phyloP scores from a whole-genome alignment of 2,797 vertebrate genomes.

The Aphelocoma californica region DNA sequence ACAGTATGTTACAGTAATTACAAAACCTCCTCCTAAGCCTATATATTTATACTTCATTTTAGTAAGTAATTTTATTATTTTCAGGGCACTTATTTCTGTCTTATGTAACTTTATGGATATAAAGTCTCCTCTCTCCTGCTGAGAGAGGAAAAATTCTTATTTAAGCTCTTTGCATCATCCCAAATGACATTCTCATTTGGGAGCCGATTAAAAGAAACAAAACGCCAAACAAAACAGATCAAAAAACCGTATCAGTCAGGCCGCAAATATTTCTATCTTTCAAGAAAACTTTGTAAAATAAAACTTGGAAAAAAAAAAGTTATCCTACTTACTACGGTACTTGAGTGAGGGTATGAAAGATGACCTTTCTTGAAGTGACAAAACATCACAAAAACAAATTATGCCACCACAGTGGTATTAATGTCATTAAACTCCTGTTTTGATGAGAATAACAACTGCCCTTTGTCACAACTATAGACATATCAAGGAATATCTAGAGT shows the following conservation, averaged over 20 bases:
- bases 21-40: not conserved
- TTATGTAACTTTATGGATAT: not conserved
- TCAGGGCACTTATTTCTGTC: not conserved
- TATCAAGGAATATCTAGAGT: not conserved
- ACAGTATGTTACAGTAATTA: accelerated
- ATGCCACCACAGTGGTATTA: not conserved
- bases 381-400: not conserved
- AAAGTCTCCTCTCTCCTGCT: not conserved
- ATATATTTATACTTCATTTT: not conserved
- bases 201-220: not conserved
- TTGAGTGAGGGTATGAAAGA: not conserved
- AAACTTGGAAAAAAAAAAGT: not conserved
- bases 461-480: not conserved
- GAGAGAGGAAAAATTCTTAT: not conserved
- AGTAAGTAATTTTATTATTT: not conserved
- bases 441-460: not conserved
- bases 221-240: not conserved
- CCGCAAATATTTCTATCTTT: not conserved
- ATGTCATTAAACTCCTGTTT: not conserved
- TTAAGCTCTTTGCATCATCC: not conserved
- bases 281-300: not conserved
- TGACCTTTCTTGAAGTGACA: not conserved
- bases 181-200: not conserved
- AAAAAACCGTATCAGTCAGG: not conserved
- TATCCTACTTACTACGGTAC: not conserved